Conservation (phyloP, 2,797 vertebrate species). For the Threskiornis aethiopicus region DNA sequence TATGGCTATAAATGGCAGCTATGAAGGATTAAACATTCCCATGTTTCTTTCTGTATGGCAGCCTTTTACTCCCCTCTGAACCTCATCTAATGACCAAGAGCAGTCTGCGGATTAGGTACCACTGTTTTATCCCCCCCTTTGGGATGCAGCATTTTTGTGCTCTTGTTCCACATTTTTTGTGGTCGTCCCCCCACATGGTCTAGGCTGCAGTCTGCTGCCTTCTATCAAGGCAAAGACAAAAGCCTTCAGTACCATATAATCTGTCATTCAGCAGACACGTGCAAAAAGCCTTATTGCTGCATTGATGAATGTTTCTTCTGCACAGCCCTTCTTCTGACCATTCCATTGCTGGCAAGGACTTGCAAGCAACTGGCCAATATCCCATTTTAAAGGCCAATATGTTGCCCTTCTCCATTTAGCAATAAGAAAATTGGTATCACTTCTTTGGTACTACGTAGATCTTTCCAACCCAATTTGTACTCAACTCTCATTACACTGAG, state of each 20-base stretch:
- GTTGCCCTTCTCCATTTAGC: not conserved
- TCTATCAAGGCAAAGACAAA: not conserved
- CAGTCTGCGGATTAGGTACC: not conserved
- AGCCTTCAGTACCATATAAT: not conserved
- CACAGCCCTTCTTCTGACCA: not conserved
- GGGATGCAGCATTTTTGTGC: not conserved
- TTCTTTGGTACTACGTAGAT: not conserved
- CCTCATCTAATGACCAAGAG: not conserved
- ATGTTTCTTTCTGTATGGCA: not conserved
- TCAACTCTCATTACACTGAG: fast-evolving
- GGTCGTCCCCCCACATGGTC: too few relatives aligned
- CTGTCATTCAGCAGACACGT: not conserved
- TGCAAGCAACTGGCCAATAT: not conserved
- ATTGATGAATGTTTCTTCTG: not conserved
- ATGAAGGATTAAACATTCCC: not conserved
- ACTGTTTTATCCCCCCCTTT: not conserved
- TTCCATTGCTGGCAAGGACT: not conserved
- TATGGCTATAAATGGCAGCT: not conserved
- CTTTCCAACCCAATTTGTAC: not conserved
- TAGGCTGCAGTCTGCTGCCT: not conserved
- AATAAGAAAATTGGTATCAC: not conserved
- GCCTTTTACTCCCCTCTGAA: not conserved
- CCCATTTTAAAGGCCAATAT: not conserved
- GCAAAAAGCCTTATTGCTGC: not conserved
- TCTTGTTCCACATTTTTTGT: not conserved